Evolutionary conservation across 2,888 invertebrate species (phyloP).

Genomic region (Coleophora flavipennella): DNA sequence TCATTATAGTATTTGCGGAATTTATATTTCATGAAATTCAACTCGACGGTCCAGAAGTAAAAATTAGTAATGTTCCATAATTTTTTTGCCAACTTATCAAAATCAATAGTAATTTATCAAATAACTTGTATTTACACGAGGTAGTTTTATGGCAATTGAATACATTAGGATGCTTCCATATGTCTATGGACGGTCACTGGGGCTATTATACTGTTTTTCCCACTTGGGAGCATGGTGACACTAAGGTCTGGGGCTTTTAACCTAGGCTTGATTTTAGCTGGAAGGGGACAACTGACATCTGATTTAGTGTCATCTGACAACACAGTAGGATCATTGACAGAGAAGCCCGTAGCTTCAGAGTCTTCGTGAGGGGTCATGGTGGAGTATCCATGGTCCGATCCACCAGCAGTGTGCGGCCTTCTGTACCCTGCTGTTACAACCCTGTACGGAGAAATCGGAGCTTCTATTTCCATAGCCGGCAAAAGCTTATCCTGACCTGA

Average conservation of each 20-base stretch:
- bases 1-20: too few relatives aligned
- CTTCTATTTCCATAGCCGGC: constrained; percentile 73
- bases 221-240: constrained; percentile 67
- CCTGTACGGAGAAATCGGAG: constrained; percentile 89
- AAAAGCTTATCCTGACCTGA: constrained; percentile 78
- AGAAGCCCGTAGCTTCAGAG: constrained; percentile 86
- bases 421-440: constrained; percentile 87
- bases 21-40: too few relatives aligned
- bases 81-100: neutral
- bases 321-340: constrained; percentile 76
- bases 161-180: constrained; percentile 82
- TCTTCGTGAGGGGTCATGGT: constrained; percentile 95
- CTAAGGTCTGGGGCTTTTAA: constrained; percentile 54
- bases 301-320: constrained; percentile 66
- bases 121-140: constrained; percentile 29
- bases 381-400: constrained; percentile 96
- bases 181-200: constrained; percentile 92
- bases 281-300: constrained; percentile 73
- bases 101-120: constrained; percentile 2
- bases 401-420: constrained; percentile 81
- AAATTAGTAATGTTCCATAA: constrained; percentile 4
- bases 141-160: constrained; percentile 33
- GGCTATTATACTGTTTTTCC: constrained; percentile 78
- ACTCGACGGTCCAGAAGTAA: too few relatives aligned
- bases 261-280: constrained; percentile 58